Evolutionary conservation across 2,888 invertebrate genomes (phyloP).

Genomic region (Anarsia innoxiella): DNA sequence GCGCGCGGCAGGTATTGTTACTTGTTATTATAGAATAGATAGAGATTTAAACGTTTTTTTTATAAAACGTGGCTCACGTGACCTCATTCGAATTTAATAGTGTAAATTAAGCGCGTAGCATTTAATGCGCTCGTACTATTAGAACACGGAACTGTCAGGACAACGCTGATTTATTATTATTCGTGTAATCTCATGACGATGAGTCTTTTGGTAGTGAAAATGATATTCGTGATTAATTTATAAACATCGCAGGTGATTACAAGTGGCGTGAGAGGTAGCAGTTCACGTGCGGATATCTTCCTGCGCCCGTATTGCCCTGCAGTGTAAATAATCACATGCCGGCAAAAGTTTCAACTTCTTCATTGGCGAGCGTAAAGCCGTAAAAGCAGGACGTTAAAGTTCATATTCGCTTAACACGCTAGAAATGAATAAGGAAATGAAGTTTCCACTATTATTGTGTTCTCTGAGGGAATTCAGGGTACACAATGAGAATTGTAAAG

Average conservation of each 20-base stretch:
- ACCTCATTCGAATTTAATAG: too few relatives aligned
- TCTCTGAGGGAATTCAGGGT: not conserved
- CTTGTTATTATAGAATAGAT: not conserved
- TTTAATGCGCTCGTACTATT: not conserved
- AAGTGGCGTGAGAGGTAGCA: constrained; percentile 14
- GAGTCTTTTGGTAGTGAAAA: not conserved
- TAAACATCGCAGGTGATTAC: constrained; percentile 1
- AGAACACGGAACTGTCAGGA: not conserved
- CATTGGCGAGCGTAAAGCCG: too few relatives aligned
- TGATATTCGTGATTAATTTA: constrained; percentile 1
- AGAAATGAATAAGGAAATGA: not conserved
- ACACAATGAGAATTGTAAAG: not conserved
- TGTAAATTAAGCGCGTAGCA: not conserved
- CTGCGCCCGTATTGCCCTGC: constrained; percentile 12
- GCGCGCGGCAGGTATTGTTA: not conserved
- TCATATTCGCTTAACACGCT: constrained; percentile 9
- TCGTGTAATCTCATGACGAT: not conserved
- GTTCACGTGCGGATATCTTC: constrained; percentile 15
- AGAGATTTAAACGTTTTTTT: not conserved
- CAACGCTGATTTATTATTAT: constrained; percentile 1
- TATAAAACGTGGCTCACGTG: not conserved
- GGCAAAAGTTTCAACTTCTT: too few relatives aligned
- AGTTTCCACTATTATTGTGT: not conserved
- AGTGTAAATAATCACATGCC: constrained; percentile 15
- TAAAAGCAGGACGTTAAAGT: not conserved